A percentile compares a stretch with the other conserved stretches of the same genome.
Evolutionary conservation across 1,140 invertebrate species (phyloP).

Genomic region (Apocrypta bakeri): DNA sequence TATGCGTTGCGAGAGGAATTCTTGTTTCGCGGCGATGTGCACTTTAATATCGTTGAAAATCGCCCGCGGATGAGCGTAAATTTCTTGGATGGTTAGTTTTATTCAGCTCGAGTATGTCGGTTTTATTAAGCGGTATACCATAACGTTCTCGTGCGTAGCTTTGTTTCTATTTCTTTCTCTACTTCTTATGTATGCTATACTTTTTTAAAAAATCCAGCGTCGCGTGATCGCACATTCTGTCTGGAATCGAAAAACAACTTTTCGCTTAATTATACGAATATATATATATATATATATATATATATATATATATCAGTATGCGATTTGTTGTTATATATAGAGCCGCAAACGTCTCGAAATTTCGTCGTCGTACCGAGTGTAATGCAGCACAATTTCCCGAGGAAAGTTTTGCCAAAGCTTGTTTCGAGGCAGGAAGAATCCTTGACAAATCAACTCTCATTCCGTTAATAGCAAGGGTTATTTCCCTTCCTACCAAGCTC

Average conservation of each 20-base stretch:
- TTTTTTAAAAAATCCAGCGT: no score
- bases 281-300: no score
- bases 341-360: no score
- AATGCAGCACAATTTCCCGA: not conserved
- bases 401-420: not conserved
- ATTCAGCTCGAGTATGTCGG: no score
- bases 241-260: no score
- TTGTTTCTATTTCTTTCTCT: not conserved
- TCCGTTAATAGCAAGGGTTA: constrained; percentile 41
- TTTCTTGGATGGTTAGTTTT: not conserved
- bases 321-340: no score
- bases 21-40: not conserved
- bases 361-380: no score
- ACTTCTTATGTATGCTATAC: no score
- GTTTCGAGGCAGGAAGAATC: constrained; percentile 12
- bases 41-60: constrained; percentile 27
- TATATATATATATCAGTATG: no score
- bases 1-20: not conserved
- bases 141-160: not conserved
- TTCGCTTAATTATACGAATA: no score
- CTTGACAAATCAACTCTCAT: constrained; percentile 44
- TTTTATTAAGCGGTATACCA: not conserved
- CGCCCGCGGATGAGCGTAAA: not conserved
- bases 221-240: no score
- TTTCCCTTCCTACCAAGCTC: not conserved